A percentile compares a stretch with the other conserved stretches of the same genome.
These are phyloP conservation scores for Aelia acuminata DNA, from an alignment of 2,888 invertebrate species.

Conservation along the genomic window DNA sequence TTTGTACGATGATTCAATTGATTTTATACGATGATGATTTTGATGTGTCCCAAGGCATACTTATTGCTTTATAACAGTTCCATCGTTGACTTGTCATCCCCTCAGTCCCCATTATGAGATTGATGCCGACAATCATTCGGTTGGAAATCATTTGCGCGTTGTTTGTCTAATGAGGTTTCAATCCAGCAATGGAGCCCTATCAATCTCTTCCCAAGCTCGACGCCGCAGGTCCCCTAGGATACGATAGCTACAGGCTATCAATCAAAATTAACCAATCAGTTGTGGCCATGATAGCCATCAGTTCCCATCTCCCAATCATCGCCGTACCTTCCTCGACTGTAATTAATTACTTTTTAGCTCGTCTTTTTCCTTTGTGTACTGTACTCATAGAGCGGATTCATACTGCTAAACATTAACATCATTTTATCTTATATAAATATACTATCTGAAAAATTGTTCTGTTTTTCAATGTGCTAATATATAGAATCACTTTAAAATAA, in stretches of 20 bases:
- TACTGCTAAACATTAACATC: no score
- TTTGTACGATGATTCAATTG: neutral
- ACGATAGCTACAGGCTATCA: neutral
- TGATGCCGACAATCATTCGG: neutral
- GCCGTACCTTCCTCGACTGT: neutral
- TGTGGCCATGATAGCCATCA: neutral
- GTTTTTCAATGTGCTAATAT: no score
- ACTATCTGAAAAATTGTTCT: no score
- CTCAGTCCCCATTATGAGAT: neutral
- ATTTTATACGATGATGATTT: neutral
- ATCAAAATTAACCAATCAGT: conserved; percentile 46
- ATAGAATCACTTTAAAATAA: no score
- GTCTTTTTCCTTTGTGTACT: neutral
- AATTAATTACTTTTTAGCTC: neutral
- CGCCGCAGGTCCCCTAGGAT: neutral
- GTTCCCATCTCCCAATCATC: conserved; percentile 19
- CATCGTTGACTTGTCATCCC: neutral
- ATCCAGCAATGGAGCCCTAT: neutral
- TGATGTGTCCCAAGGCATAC: neutral
- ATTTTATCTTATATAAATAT: no score
- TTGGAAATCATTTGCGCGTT: conserved; percentile 11
- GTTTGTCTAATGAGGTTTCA: conserved; percentile 29
- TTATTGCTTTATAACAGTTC: neutral
- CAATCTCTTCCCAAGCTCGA: neutral
- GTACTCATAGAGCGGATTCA: neutral